Evolutionary conservation across 1,140 invertebrate genomes (phyloP).

Genomic region (Cydia amplana): DNA sequence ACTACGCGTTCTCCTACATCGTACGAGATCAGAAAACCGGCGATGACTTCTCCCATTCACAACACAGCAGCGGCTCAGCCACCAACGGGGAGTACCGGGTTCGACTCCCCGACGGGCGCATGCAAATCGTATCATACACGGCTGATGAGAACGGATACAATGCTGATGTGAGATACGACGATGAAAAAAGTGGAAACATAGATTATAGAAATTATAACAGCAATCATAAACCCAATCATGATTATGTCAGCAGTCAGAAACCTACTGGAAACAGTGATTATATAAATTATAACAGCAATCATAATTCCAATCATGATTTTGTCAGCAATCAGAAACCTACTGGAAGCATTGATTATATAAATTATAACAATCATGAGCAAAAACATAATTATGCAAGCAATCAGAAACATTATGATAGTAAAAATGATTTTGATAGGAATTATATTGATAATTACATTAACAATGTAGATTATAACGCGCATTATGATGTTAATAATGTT

Average conservation of each 20-base stretch:
- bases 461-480: slow-evolving; percentile 1
- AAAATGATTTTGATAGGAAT: not conserved
- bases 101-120: slow-evolving; percentile 86
- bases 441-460: slow-evolving; percentile 36
- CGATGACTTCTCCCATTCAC: slow-evolving; percentile 81
- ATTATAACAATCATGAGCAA: slow-evolving; percentile 30
- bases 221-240: slow-evolving; percentile 27
- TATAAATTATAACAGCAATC: slow-evolving; percentile 33
- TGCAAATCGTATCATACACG: slow-evolving; percentile 82
- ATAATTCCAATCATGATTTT: slow-evolving; percentile 16
- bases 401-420: too few species aligned
- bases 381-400: not conserved
- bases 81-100: slow-evolving; percentile 86
- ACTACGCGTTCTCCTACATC: slow-evolving; percentile 80
- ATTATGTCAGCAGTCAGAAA: not conserved
- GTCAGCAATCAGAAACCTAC: not conserved
- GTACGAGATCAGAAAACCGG: slow-evolving; percentile 79
- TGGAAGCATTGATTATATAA: not conserved
- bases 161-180: slow-evolving; percentile 79
- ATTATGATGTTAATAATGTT: slow-evolving; percentile 35
- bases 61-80: slow-evolving; percentile 75
- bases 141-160: slow-evolving; percentile 81
- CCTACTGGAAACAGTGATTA: too few species aligned
- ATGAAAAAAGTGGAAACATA: slow-evolving; percentile 44
- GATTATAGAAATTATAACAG: slow-evolving; percentile 32